Conservation (phyloP, 2,113 vertebrate species). For the Phylloscopus whistleri region DNA sequence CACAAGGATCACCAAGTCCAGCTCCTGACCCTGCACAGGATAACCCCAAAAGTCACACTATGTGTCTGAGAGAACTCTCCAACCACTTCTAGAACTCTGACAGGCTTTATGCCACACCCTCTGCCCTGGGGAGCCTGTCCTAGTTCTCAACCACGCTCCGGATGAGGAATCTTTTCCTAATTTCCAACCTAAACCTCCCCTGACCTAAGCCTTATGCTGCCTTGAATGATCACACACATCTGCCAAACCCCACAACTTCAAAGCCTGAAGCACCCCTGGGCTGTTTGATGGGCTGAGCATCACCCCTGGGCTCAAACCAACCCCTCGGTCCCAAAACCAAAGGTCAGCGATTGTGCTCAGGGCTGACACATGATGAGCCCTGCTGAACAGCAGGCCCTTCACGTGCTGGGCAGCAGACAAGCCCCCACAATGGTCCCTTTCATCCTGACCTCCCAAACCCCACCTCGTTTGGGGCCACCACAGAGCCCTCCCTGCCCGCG, state of each 20-base stretch:
- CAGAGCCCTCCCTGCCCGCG: accelerated
- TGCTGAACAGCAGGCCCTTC: background rate
- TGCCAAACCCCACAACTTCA: background rate
- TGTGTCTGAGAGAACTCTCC: background rate
- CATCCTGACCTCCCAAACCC: background rate
- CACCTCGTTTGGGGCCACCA: background rate
- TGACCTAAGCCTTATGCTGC: background rate
- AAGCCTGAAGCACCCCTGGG: background rate
- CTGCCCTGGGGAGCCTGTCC: background rate
- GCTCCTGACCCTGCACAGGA: background rate
- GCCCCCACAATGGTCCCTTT: background rate
- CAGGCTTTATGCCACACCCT: background rate
- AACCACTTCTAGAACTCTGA: background rate
- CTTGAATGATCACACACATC: background rate
- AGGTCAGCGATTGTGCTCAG: background rate
- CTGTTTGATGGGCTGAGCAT: background rate
- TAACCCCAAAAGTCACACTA: background rate
- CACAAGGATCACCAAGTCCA: background rate
- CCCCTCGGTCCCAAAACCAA: background rate
- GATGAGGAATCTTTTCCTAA: background rate
- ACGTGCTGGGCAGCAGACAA: background rate
- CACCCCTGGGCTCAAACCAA: background rate
- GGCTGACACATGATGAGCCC: background rate
- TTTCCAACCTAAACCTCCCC: background rate
- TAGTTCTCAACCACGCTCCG: background rate